Conservation (phyloP, 2,888 invertebrate genomes). For the Sarcophaga caerulescens region DNA sequence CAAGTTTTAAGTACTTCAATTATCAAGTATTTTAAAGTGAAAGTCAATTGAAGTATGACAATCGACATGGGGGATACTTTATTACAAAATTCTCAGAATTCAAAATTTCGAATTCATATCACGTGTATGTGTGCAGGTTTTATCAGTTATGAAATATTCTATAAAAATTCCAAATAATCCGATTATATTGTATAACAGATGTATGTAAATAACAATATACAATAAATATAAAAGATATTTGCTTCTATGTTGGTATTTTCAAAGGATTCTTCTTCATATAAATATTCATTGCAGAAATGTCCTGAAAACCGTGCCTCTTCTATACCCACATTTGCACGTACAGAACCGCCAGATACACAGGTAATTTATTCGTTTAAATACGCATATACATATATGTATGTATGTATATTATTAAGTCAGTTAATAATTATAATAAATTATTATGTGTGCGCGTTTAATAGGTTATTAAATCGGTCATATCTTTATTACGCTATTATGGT, state of each 20-base stretch:
- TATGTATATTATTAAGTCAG: not conserved
- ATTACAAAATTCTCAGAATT: not conserved
- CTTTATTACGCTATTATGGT: constrained; percentile 93
- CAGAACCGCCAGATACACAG: constrained; percentile 96
- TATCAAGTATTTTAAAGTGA: not conserved
- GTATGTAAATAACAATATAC: too few relatives aligned
- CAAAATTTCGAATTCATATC: too few relatives aligned
- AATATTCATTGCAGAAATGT: constrained; percentile 89
- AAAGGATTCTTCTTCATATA: too few relatives aligned
- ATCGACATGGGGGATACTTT: not conserved
- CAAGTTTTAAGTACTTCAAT: not conserved
- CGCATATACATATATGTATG: not conserved
- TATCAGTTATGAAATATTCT: not conserved
- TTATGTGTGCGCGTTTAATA: constrained; percentile 77
- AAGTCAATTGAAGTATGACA: not conserved
- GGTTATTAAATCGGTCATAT: constrained; percentile 97
- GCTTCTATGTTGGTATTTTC: not conserved
- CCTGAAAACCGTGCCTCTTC: constrained; percentile 93
- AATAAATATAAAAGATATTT: not conserved
- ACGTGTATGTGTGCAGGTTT: too few relatives aligned
- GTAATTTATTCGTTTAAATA: constrained; percentile 80
- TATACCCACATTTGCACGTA: constrained; percentile 94
- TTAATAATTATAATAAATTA: not conserved
- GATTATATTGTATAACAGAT: not conserved
- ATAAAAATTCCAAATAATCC: constrained; percentile 2